A percentile compares a stretch with the other conserved stretches of the same genome.
Conservation (phyloP, 1,140 invertebrate genomes). For the Hydropsyche tenuis region DNA sequence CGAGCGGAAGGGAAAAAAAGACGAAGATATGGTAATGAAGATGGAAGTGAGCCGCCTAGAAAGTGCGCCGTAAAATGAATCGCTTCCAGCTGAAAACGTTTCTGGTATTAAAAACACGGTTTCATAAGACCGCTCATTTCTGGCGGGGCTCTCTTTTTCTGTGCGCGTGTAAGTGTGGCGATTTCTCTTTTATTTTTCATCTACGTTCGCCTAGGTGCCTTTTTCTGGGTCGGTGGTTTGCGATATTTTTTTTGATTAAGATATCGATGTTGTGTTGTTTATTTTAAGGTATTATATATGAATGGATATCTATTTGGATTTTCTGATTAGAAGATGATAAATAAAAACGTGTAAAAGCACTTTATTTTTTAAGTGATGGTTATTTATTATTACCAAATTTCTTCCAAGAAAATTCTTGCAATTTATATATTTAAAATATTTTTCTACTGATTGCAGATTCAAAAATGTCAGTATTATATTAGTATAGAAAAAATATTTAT, state of each 20-base stretch:
- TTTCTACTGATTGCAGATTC: too few relatives aligned
- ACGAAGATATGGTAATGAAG: constrained; percentile 32
- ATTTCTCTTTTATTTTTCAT: constrained; percentile 3
- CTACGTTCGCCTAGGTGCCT: not conserved
- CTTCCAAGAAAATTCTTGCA: too few relatives aligned
- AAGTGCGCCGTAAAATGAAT: constrained; percentile 35
- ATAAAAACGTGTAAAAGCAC: too few relatives aligned
- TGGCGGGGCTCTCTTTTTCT: not conserved
- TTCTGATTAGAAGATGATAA: too few relatives aligned
- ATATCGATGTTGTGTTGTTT: not conserved
- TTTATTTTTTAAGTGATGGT: too few relatives aligned
- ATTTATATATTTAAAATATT: too few relatives aligned
- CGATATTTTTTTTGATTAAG: not conserved
- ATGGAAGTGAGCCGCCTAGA: constrained; percentile 31
- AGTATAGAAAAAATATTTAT: too few relatives aligned
- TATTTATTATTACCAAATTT: too few relatives aligned
- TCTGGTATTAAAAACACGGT: constrained; percentile 35
- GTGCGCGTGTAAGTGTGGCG: not conserved
- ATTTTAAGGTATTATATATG: not conserved
- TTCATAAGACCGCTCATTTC: constrained; percentile 31
- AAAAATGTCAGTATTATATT: too few relatives aligned
- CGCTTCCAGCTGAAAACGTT: constrained; percentile 36
- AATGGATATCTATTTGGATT: too few relatives aligned
- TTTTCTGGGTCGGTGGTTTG: not conserved
- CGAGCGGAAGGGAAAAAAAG: constrained; percentile 8